These are phyloP conservation scores for Nipponacmea schrenckii DNA, from an alignment of 2,888 invertebrate species.

Conservation along the genomic window DNA sequence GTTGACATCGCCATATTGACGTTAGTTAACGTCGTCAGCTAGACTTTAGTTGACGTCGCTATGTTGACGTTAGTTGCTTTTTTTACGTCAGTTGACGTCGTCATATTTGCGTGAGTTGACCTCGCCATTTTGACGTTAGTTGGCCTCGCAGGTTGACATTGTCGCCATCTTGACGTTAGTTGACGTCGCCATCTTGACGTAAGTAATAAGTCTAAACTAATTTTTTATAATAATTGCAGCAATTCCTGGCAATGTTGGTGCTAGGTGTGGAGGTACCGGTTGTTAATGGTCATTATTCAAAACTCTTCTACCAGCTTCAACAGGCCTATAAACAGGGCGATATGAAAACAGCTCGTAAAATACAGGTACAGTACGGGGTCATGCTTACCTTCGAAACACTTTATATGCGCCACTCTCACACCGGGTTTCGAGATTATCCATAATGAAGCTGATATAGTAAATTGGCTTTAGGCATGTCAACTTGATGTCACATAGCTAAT, in stretches of 20 bases:
- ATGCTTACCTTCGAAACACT: neutral
- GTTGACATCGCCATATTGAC: too few relatives aligned
- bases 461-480: too few relatives aligned
- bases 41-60: too few relatives aligned
- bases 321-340: conserved; percentile 57
- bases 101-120: too few relatives aligned
- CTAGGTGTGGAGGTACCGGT: conserved; percentile 55
- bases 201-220: neutral
- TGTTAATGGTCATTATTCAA: conserved; percentile 49
- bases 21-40: too few relatives aligned
- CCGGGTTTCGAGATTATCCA: too few relatives aligned
- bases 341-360: conserved; percentile 47
- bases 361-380: conserved; percentile 35
- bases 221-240: conserved; percentile 37
- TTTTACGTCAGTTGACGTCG: too few relatives aligned
- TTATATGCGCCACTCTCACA: neutral
- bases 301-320: conserved; percentile 48
- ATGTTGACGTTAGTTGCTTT: too few relatives aligned
- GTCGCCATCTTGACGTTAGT: neutral
- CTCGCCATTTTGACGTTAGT: too few relatives aligned
- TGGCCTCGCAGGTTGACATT: too few relatives aligned
- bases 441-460: too few relatives aligned
- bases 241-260: conserved; percentile 52
- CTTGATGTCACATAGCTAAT: too few relatives aligned
- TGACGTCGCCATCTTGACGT: neutral